phyloP scores from a whole-genome alignment of 2,888 invertebrate species.

The Capitulum mitella region DNA sequence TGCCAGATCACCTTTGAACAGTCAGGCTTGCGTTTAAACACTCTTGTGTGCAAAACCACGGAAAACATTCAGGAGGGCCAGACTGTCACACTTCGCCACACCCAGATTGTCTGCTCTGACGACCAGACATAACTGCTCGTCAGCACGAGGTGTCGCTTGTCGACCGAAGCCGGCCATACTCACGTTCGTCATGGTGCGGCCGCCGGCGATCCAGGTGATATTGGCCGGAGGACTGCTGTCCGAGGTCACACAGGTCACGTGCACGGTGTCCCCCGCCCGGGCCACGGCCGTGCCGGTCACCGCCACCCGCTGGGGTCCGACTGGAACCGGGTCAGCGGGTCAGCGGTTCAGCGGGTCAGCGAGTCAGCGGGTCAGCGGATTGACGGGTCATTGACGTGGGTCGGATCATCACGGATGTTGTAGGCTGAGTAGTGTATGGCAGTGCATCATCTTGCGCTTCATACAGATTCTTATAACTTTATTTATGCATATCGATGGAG shows the following conservation, averaged over 20 bases:
- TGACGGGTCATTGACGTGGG: too few relatives aligned
- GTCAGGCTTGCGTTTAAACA: neutral
- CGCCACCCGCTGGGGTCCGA: neutral
- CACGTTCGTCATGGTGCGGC: neutral
- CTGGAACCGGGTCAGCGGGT: neutral
- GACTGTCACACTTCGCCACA: too few relatives aligned
- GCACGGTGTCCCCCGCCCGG: neutral
- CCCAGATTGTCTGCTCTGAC: too few relatives aligned
- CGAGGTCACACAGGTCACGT: neutral
- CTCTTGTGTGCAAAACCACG: neutral
- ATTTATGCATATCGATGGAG: too few relatives aligned
- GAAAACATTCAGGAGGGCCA: neutral
- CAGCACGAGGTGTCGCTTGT: neutral
- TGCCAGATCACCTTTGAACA: neutral
- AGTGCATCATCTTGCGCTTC: too few relatives aligned
- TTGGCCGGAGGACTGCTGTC: constrained; percentile 25
- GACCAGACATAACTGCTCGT: neutral
- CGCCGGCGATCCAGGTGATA: constrained; percentile 27
- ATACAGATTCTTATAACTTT: too few relatives aligned
- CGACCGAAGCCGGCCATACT: neutral
- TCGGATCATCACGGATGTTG: too few relatives aligned
- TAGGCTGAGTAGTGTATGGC: too few relatives aligned
- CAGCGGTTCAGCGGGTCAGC: too few relatives aligned
- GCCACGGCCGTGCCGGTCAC: neutral
- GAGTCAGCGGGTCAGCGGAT: too few relatives aligned